phyloP scores from a whole-genome alignment of 2,113 vertebrate genomes.

The Merops nubicus region DNA sequence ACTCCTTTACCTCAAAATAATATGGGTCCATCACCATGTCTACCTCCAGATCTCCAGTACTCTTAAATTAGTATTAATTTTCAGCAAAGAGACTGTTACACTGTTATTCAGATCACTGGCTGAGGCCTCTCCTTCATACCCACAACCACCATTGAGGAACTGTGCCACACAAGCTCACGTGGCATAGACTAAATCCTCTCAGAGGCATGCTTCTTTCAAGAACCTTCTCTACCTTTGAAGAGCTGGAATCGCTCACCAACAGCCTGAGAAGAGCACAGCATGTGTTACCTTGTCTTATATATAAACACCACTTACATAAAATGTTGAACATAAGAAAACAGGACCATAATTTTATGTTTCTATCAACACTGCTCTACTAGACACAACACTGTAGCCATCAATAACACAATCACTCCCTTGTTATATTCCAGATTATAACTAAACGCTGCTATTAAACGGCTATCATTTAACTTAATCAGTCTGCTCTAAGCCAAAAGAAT shows the following conservation, averaged over 20 bases:
- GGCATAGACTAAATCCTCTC: not conserved
- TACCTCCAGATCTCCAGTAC: not conserved
- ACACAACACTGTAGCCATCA: not conserved
- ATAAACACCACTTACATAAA: not conserved
- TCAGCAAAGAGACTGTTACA: accelerated
- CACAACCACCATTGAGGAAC: not conserved
- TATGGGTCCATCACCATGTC: not conserved
- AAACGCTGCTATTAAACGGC: not conserved
- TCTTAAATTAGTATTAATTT: not conserved
- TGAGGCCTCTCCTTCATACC: not conserved
- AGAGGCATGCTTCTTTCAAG: not conserved
- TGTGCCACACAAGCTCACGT: not conserved
- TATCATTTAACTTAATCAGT: constrained; percentile 19
- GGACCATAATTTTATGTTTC: not conserved
- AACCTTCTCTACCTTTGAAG: not conserved
- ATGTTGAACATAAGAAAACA: not conserved
- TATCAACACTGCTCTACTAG: not conserved
- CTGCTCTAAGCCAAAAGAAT: constrained; percentile 13
- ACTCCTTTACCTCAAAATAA: not conserved
- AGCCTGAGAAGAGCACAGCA: too few relatives aligned
- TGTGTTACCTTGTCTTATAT: accelerated
- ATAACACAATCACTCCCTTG: not conserved
- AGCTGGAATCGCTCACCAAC: not conserved
- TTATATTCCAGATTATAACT: not conserved
- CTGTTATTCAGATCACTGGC: not conserved